These are phyloP conservation scores for Cephalopachus bancanus DNA, from an alignment of 2,797 vertebrate species.

Conservation along the genomic window DNA sequence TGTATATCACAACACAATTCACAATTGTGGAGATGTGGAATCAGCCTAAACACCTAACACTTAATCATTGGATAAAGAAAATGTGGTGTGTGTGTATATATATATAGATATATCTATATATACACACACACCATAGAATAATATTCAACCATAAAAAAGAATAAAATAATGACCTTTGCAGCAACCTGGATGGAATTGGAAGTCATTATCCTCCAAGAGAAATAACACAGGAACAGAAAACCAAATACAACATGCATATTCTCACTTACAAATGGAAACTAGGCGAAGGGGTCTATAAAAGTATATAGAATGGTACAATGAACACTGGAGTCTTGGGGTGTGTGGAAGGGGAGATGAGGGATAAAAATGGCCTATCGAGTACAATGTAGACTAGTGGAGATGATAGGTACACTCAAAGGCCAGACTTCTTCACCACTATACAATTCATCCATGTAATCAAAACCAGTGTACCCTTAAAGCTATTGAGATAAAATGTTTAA, in stretches of 20 bases:
- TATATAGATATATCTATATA: too few relatives aligned
- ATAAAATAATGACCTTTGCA: not conserved
- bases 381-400: not conserved
- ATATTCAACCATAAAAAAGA: not conserved
- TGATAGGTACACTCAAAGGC: too few relatives aligned
- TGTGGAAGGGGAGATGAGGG: not conserved
- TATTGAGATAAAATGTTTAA: too few relatives aligned
- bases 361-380: not conserved
- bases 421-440: too few relatives aligned
- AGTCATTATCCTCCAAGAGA: too few relatives aligned
- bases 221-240: not conserved
- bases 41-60: not conserved
- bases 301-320: too few relatives aligned
- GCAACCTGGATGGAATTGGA: not conserved
- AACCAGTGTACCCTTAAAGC: too few relatives aligned
- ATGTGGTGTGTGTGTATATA: not conserved
- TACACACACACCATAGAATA: not conserved
- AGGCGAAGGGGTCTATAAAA: too few relatives aligned
- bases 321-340: not conserved
- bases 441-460: too few relatives aligned
- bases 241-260: not conserved
- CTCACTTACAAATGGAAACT: not conserved
- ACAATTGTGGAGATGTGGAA: not conserved
- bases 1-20: not conserved
- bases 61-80: not conserved